Conservation (phyloP, 2,888 invertebrate species). For the Pammene fasciana region DNA sequence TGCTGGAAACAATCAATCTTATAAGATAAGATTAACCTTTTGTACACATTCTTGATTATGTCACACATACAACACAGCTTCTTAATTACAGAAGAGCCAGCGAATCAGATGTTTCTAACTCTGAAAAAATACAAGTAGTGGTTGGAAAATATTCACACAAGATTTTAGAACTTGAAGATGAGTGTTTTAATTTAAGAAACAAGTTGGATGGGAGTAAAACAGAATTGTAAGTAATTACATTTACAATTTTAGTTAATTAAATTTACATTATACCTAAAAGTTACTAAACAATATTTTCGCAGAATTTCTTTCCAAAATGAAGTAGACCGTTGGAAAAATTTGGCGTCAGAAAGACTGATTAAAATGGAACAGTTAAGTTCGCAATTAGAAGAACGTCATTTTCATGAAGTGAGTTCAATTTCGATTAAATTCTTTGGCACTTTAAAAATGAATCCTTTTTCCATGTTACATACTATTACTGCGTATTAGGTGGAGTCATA, state of each 20-base stretch:
- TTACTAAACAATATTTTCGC: conserved; percentile 42
- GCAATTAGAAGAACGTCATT: conserved; percentile 85
- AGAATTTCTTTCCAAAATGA: conserved; percentile 70
- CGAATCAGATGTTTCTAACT: conserved; percentile 53
- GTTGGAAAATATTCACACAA: conserved; percentile 72
- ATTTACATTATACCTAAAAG: no score
- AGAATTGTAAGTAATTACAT: conserved; percentile 75
- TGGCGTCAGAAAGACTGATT: conserved; percentile 86
- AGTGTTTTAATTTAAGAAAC: conserved; percentile 72
- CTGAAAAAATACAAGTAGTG: conserved; percentile 61
- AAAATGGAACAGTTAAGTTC: conserved; percentile 85
- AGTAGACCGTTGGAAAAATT: conserved; percentile 84
- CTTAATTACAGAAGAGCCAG: conserved; percentile 64
- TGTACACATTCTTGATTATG: conserved; percentile 42
- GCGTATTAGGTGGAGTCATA: conserved; percentile 80
- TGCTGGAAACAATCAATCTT: conserved; percentile 57
- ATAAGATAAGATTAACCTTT: conserved; percentile 54
- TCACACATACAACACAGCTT: conserved; percentile 27
- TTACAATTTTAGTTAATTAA: background rate
- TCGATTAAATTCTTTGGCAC: background rate
- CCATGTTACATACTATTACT: background rate
- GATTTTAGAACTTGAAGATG: conserved; percentile 69
- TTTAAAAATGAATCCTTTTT: background rate
- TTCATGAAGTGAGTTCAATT: conserved; percentile 73
- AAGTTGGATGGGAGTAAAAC: conserved; percentile 70